A percentile compares a stretch with the other conserved stretches of the same genome.
Evolutionary conservation across 2,797 vertebrate genomes (phyloP).

Genomic region (Bovichtus diacanthus): DNA sequence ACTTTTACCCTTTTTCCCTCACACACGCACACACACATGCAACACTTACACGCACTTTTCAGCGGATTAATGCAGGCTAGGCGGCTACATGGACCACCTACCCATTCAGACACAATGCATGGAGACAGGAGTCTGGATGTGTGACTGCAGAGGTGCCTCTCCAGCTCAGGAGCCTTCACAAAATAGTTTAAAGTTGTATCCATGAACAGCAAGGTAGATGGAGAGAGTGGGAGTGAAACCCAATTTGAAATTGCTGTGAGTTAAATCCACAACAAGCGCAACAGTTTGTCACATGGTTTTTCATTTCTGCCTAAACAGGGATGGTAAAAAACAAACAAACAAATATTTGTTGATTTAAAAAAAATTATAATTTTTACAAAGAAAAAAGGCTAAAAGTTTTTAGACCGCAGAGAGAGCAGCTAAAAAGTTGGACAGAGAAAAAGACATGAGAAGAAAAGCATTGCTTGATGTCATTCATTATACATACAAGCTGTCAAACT

Average conservation of each 20-base stretch:
- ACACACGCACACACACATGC: constrained; percentile 27
- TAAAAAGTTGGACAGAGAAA: background rate
- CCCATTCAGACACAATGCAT: constrained; percentile 69
- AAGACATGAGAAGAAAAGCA: background rate
- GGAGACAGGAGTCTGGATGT: constrained; percentile 52
- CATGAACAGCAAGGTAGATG: constrained; percentile 9
- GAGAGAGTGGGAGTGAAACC: background rate
- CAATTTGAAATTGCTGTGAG: too few relatives aligned
- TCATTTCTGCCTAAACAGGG: background rate
- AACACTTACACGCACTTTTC: constrained; percentile 40
- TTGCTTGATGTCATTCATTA: background rate
- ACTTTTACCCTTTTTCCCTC: constrained; percentile 46
- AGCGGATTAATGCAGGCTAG: constrained; percentile 66
- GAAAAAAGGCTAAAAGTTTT: background rate
- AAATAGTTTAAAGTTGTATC: constrained; percentile 29
- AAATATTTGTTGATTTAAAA: background rate
- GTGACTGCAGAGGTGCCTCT: constrained; percentile 46
- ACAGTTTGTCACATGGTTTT: background rate
- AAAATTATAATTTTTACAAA: too few relatives aligned
- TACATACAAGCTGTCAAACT: background rate
- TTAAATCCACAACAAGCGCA: too few relatives aligned
- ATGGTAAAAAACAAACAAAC: background rate
- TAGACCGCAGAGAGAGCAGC: background rate
- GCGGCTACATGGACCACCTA: constrained; percentile 72
- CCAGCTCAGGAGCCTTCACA: constrained; percentile 38